Evolutionary conservation across 2,113 vertebrate genomes (phyloP).

Genomic region (Sardina pilchardus): DNA sequence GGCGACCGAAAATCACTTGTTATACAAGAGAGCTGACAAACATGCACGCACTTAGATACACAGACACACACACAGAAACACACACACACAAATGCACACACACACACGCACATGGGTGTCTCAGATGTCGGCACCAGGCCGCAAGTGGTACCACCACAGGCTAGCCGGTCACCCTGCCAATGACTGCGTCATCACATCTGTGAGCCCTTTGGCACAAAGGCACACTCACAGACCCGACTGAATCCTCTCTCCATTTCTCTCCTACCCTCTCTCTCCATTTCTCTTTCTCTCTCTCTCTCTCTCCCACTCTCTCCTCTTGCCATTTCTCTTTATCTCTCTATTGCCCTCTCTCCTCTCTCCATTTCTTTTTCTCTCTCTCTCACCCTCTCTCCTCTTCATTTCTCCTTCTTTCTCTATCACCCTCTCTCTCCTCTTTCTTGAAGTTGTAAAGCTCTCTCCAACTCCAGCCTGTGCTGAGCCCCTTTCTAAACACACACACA

Average conservation of each 20-base stretch:
- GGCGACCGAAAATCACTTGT: neutral
- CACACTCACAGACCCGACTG: conserved; percentile 14
- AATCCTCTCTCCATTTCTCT: neutral
- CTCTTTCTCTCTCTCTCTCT: no score
- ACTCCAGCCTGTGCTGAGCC: neutral
- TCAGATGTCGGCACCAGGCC: conserved; percentile 60
- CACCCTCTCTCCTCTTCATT: no score
- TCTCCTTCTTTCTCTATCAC: no score
- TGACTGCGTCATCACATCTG: conserved; percentile 45
- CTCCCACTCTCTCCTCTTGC: no score
- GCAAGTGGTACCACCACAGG: conserved; percentile 48
- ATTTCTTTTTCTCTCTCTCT: no score
- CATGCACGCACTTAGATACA: conserved; percentile 16
- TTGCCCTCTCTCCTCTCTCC: conserved; percentile 11
- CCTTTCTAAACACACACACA: conserved; percentile 1
- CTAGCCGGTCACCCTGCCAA: conserved; percentile 35
- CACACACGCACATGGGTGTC: conserved; percentile 31
- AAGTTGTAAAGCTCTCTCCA: neutral
- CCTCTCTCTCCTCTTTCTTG: no score
- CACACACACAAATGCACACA: neutral
- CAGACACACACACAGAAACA: neutral
- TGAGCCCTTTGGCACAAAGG: conserved; percentile 27
- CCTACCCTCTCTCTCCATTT: no score
- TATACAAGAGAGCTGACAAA: neutral
- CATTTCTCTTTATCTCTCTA: conserved; percentile 45